Base-by-base conservation (phyloP, 2,888 invertebrate genomes). In the Mythimna albipuncta region DNA sequence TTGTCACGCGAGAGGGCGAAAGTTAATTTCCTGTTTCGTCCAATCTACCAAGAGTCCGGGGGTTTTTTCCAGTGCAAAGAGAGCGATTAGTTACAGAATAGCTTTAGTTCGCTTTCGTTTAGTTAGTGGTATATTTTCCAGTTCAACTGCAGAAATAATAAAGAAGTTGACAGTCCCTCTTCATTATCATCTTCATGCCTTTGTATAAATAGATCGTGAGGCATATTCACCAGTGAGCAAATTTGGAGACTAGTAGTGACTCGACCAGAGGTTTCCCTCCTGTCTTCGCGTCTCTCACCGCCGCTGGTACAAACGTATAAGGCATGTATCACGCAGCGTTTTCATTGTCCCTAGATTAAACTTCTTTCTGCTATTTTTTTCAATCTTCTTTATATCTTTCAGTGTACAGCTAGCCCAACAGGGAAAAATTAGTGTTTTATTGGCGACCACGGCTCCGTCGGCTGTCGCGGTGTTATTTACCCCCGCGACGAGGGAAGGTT, bases 1-100 rank as follows among this genome's bases (percentile, higher is more conserved):
- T 94, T 94, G 94, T 94, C 95, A 93, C 95, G 94, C 93, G 91
- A 93, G 89, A 91, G 91, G 93, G 93, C 88, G 91, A 93, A 93
- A 94, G 93, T 94, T 95, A 94, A 95, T 95, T 95, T 95, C 95
- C 95, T 94, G 95, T 92, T 94, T 91, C 91, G 93, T 91, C 93
- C 93, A 91, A 90, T 90, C 89, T 89, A 87, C 85, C 83, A 87
- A 75, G 67, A 64, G 73, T 77, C 80, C 77, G 72, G 79, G 72
- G n/a, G 38, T 69, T 65, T 2, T 19, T 6, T 64, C 71, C 84
- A 89, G 52, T 71, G 54, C 1, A 58, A 77, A 84, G 72, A 81
- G 75, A 69, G 82, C 83, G 67, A 65, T 50, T 6, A 59, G 54
- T 54, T 16, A 7, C 74, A 71, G 11, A 9, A 54, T 54, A 26